phyloP scores from a whole-genome alignment of 2,888 invertebrate species.

The Zelleria hepariella region DNA sequence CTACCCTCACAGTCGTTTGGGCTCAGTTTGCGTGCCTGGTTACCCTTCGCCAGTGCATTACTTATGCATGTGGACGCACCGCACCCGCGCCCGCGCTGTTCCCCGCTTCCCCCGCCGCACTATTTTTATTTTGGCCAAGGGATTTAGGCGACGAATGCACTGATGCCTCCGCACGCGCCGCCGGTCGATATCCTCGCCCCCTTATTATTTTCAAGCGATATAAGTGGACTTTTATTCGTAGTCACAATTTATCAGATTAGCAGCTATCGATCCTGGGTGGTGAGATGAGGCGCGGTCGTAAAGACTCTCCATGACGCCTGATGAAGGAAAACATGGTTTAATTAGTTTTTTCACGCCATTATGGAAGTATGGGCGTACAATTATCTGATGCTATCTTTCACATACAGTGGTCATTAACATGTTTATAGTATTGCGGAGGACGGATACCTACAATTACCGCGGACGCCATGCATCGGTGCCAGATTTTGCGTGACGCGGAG shows the following conservation, averaged over 20 bases:
- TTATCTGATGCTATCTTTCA: background rate
- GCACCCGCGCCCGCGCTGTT: background rate
- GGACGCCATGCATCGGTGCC: background rate
- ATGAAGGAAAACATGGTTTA: background rate
- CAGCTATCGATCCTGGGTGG: background rate
- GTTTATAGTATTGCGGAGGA: background rate
- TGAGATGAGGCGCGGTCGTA: background rate
- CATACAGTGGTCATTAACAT: background rate
- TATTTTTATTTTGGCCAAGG: constrained; percentile 55
- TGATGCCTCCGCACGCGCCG: constrained; percentile 46
- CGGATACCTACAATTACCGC: constrained; percentile 1
- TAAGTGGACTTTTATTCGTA: too few species aligned
- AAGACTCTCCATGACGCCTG: background rate
- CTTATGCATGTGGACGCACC: constrained; percentile 49
- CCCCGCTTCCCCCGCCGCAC: constrained; percentile 22
- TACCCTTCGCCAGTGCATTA: constrained; percentile 40
- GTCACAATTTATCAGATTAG: constrained; percentile 5
- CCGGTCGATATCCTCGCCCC: constrained; percentile 30
- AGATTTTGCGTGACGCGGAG: background rate
- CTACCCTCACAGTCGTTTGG: background rate
- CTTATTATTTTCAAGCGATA: constrained; percentile 14
- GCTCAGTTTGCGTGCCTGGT: constrained; percentile 1
- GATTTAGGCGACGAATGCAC: constrained; percentile 49
- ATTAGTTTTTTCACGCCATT: background rate
- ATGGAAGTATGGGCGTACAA: background rate